A percentile compares a stretch with the other conserved stretches of the same genome.
phyloP scores from a whole-genome alignment of 2,797 vertebrate genomes.

The Nasua narica region DNA sequence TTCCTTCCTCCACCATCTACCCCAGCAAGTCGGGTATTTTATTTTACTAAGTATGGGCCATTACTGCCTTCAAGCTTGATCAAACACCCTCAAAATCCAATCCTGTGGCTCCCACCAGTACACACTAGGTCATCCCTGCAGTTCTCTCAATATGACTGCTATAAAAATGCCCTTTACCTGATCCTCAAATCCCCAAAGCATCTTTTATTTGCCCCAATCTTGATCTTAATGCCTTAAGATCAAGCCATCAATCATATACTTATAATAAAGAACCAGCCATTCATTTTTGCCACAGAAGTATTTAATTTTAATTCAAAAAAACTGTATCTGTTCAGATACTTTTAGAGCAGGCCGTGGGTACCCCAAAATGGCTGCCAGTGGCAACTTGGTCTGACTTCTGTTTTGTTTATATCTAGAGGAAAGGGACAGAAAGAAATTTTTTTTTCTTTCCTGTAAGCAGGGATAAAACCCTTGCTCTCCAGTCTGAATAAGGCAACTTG shows the following conservation, averaged over 20 bases:
- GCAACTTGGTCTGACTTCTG: not conserved
- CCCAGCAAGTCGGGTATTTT: not conserved
- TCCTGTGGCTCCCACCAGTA: not conserved
- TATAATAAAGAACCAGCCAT: not conserved
- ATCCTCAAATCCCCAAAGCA: not conserved
- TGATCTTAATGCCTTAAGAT: too few species aligned
- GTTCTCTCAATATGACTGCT: not conserved
- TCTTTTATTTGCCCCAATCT: not conserved
- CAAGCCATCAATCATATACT: not conserved
- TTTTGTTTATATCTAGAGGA: not conserved
- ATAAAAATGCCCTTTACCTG: not conserved
- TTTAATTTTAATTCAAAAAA: not conserved
- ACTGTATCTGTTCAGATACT: not conserved
- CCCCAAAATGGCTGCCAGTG: not conserved
- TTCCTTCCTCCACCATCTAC: not conserved
- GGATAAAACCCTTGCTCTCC: not conserved
- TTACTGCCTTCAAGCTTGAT: not conserved
- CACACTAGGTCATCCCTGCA: not conserved
- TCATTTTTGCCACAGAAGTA: not conserved
- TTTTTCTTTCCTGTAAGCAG: not conserved
- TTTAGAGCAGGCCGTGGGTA: not conserved
- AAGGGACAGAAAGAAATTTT: not conserved
- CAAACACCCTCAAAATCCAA: not conserved
- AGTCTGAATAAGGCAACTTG: not conserved
- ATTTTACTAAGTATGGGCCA: not conserved